Evolutionary conservation across 2,797 vertebrate genomes (phyloP), one percentile per base, ranked within the genome.

Genomic region (Labeo calbasu): DNA sequence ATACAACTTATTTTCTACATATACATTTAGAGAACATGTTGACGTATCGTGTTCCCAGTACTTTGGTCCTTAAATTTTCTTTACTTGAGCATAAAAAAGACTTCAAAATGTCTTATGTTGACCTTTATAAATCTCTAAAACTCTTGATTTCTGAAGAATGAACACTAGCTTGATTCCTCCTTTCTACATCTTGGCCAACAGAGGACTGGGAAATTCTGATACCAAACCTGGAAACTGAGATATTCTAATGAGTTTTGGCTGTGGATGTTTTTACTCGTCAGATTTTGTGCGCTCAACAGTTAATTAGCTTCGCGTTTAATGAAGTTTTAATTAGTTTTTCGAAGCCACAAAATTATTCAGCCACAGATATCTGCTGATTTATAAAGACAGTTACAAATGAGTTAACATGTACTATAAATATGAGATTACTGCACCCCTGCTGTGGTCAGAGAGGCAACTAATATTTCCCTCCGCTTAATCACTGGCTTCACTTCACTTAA

Each of bases 281-380:
- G 19, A 53, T 43, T 55, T 48, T 81, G 61, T 19, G 9, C 21
- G 71, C 53, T 66, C 48, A 79, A 17, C 46, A 86, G 84, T 78
- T 72, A 86, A 86, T 86, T 82, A 72, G 73, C 53, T 81, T 57
- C 55, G 77, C 57, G 66, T 86, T 86, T 59, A 66, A 46, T 86
- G 17, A 65, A 28, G 23, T 63, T 81, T 81, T 84, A 84, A 86
- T 86, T 84, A 81, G 79, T 66, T 84, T 81, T 71, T 70, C 43
- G 55, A 65, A 61, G 65, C 53, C 46, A 79, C 71, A 81, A 69
- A 70, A 63, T 48, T 66, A 48, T 80, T 53, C 40, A 40, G 36
- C 63, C 46, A 50, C 19, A 57, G 23, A 78, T 66, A 70, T 63
- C 53, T 48, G n/a, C 40, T 50, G 53, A 73, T 59, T 80, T 77